phyloP scores from a whole-genome alignment of 2,888 invertebrate genomes.

The Eristalis tenax region DNA sequence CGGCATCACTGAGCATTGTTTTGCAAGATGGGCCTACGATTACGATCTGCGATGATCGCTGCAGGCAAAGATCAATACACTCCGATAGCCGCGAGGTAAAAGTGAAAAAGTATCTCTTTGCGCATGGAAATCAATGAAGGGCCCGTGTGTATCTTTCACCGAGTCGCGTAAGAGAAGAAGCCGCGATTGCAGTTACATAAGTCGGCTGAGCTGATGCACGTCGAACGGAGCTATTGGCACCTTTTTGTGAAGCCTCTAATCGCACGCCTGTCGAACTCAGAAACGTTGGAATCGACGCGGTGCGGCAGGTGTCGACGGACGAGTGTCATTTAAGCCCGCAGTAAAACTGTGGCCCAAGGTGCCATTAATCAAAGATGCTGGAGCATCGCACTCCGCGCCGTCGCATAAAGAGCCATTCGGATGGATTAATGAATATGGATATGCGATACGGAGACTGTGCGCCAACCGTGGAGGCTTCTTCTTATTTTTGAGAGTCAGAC shows the following conservation, averaged over 20 bases:
- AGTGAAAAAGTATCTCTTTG: constrained; percentile 58
- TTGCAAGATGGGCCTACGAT: neutral
- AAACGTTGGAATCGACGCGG: constrained; percentile 11
- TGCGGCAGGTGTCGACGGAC: neutral
- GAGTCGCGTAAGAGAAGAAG: constrained; percentile 52
- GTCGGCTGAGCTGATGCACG: neutral
- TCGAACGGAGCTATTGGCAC: constrained; percentile 51
- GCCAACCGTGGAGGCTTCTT: neutral
- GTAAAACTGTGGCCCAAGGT: constrained; percentile 24
- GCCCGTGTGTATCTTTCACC: neutral
- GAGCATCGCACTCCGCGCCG: neutral
- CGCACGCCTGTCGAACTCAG: constrained; percentile 3
- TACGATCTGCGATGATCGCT: constrained; percentile 1
- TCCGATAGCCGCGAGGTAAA: constrained; percentile 39
- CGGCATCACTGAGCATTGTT: constrained; percentile 13
- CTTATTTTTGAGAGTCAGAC: neutral
- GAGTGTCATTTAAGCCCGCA: constrained; percentile 34
- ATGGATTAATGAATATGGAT: constrained; percentile 43
- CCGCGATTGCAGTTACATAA: constrained; percentile 37
- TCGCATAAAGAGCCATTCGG: constrained; percentile 38
- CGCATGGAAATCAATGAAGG: constrained; percentile 23
- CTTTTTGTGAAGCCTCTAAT: constrained; percentile 42
- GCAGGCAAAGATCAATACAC: constrained; percentile 63
- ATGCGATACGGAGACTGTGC: constrained; percentile 10
- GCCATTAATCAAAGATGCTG: constrained; percentile 52